phyloP scores from a whole-genome alignment of 2,113 vertebrate species.

The Apodemus speciosus region DNA sequence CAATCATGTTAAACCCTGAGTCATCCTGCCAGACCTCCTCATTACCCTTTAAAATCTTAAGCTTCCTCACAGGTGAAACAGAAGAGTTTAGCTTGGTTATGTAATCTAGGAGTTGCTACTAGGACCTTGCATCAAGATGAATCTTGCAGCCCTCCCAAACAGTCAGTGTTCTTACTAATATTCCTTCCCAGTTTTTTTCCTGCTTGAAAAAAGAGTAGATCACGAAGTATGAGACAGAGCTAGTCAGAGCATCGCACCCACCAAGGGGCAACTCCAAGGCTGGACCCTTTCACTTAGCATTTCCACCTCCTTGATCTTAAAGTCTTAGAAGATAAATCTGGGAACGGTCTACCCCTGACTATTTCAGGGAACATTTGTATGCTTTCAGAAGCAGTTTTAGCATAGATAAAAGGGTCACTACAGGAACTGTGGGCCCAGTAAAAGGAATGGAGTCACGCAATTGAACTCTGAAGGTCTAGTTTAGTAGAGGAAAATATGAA shows the following conservation, averaged over 20 bases:
- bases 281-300: background rate
- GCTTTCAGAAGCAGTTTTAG: slow-evolving; percentile 19
- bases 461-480: background rate
- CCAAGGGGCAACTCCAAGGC: background rate
- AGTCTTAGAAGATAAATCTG: slow-evolving; percentile 11
- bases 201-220: background rate
- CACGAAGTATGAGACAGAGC: slow-evolving; percentile 15
- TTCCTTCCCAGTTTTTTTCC: slow-evolving; percentile 14
- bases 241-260: background rate
- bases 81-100: background rate
- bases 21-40: background rate
- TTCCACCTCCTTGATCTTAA: background rate
- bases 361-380: slow-evolving; percentile 1
- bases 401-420: background rate
- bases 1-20: background rate
- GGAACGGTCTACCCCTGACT: background rate
- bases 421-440: background rate
- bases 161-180: background rate
- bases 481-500: background rate
- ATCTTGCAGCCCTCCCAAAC: background rate
- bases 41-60: background rate
- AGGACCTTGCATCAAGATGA: background rate
- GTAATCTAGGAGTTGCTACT: background rate
- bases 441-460: background rate
- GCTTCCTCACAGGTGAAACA: background rate